Evolutionary conservation across 53 echinoderm and acorn worm species (phyloP).

Genomic region (Arbacia lixula): DNA sequence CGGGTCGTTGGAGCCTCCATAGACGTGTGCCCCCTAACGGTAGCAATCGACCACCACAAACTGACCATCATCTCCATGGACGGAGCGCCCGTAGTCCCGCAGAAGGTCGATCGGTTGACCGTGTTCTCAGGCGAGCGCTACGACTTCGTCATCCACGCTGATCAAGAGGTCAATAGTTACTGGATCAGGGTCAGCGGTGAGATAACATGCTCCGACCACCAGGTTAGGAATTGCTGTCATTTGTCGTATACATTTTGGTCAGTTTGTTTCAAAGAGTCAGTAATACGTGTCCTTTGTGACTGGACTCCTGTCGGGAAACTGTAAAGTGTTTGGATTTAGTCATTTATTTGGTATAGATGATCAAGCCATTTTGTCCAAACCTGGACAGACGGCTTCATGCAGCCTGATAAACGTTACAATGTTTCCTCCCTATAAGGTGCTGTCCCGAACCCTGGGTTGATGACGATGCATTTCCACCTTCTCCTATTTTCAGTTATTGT

Average conservation of each 20-base stretch:
- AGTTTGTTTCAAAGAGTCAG: background rate
- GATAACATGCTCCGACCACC: conserved; percentile 1
- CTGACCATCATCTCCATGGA: conserved; percentile 80
- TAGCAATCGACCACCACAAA: conserved; percentile 71
- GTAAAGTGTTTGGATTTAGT: too few relatives aligned
- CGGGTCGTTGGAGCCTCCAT: conserved; percentile 74
- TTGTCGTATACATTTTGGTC: background rate
- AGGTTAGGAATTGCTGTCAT: background rate
- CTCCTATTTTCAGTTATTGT: too few relatives aligned
- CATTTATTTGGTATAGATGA: too few relatives aligned
- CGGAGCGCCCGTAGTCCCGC: conserved; percentile 70
- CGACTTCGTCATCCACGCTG: conserved; percentile 71
- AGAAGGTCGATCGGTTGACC: conserved; percentile 56
- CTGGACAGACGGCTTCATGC: too few relatives aligned
- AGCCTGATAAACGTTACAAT: too few relatives aligned
- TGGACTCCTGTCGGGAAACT: too few relatives aligned
- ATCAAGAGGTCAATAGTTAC: conserved; percentile 62
- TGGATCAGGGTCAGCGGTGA: conserved; percentile 67
- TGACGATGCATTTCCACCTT: too few relatives aligned
- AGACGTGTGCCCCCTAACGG: conserved; percentile 62
- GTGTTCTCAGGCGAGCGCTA: conserved; percentile 76
- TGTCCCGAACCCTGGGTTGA: too few relatives aligned
- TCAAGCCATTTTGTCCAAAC: too few relatives aligned
- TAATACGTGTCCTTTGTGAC: too few relatives aligned
- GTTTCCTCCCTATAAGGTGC: too few relatives aligned